A percentile compares a stretch with the other conserved stretches of the same genome.
phyloP scores from a whole-genome alignment of 2,888 invertebrate species.

The Brachycybe producta region DNA sequence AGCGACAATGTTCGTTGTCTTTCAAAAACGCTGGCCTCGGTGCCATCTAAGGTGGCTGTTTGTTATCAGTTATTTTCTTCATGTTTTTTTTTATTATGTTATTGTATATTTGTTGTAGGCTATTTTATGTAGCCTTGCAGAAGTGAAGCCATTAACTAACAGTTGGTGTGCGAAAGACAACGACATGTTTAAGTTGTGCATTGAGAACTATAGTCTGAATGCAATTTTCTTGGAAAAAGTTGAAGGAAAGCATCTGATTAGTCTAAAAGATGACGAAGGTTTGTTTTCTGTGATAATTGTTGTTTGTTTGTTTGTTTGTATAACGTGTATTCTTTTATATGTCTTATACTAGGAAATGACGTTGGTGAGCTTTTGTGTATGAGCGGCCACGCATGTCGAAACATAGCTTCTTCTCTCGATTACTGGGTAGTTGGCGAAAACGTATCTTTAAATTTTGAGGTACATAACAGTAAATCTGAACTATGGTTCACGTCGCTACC shows the following conservation, averaged over 20 bases:
- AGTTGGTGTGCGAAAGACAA: neutral
- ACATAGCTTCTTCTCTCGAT: neutral
- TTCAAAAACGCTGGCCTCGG: neutral
- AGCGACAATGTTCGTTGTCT: neutral
- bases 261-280: neutral
- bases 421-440: conserved; percentile 1
- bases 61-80: neutral
- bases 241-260: neutral
- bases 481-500: neutral
- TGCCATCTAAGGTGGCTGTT: neutral
- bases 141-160: neutral
- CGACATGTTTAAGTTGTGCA: neutral
- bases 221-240: neutral
- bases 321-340: no score
- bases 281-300: neutral
- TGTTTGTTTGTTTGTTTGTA: neutral
- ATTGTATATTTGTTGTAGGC: neutral
- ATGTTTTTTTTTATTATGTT: neutral
- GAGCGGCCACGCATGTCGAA: neutral
- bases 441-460: neutral
- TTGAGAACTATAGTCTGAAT: neutral
- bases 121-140: neutral
- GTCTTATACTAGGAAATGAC: neutral
- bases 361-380: neutral
- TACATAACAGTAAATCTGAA: neutral